Evolutionary conservation across 2,113 vertebrate species (phyloP), one percentile per base, ranked within the genome.

Genomic region (Gymnocephalus cernua): DNA sequence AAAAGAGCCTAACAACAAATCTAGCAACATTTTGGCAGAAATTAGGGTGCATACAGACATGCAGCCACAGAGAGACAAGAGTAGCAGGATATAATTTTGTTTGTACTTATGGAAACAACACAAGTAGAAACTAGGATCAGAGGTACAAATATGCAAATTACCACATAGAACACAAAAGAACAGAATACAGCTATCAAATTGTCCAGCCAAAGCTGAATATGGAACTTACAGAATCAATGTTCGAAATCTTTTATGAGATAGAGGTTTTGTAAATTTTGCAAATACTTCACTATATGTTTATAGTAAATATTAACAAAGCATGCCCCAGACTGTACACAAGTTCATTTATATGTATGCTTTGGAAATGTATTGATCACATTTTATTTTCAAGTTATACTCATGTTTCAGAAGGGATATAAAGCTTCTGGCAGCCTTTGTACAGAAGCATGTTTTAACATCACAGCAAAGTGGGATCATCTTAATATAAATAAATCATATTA

Each of bases 51-150:
- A 1, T 51, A 14, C 21, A 56, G 44, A 61, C 62, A 27, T 21
- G 62, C 53, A 67, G 12, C 63, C 9, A 53, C 18, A 70, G 18
- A 63, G 65, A 80, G 12, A 27, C 32, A 54, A n/a, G 38, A 65
- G 32, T 75, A 74, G 53, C 14, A 29, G 59, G 65, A 48, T 75
- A 71, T 59, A 32, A 71, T 63, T 32, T 74, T 78, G 77, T 47
- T 10, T 38, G 6, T 6, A 41, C 11, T 41, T 41, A 69, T 16
- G 25, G 29, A 64, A 79, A 73, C 53, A 19, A 4, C 18, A 41
- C 50, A 27, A 23, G 10, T 27, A 69, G 38, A 35, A 57, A 53
- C 29, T 12, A 74, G 71, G 18, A n/a, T n/a, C n/a, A n/a, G n/a
- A n/a, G n/a, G 10, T n/a, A 47, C 16, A 45, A 25, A 25, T 19